Evolutionary conservation across 2,113 vertebrate species (phyloP).

Genomic region (Ciconia maguari): DNA sequence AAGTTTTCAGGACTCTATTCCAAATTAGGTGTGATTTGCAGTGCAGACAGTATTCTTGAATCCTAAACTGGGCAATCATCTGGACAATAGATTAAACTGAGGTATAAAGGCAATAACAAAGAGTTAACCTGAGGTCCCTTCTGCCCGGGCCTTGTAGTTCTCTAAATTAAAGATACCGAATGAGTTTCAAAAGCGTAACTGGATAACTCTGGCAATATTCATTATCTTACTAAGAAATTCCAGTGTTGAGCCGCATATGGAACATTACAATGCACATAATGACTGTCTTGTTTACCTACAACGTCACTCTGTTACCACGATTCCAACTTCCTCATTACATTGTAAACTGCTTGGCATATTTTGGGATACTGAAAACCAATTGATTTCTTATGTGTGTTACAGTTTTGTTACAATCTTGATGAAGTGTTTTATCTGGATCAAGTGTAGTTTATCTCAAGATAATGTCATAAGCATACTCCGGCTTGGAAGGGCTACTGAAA

Average conservation of each 20-base stretch:
- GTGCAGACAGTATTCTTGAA: neutral
- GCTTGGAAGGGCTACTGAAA: neutral
- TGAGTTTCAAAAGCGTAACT: neutral
- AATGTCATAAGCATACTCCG: neutral
- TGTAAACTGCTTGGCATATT: neutral
- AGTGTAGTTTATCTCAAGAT: neutral
- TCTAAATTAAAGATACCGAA: neutral
- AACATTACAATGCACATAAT: neutral
- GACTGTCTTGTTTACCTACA: constrained; percentile 25
- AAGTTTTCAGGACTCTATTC: neutral
- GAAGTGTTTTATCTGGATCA: neutral
- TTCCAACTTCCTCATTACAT: constrained; percentile 7
- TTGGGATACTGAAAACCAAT: neutral
- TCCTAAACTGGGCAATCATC: neutral
- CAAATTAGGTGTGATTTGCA: neutral
- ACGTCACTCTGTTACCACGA: neutral
- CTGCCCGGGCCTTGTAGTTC: neutral
- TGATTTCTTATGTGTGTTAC: neutral
- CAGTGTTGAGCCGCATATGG: neutral
- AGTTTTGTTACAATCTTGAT: neutral
- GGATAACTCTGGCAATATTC: neutral
- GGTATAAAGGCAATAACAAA: neutral
- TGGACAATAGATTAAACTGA: neutral
- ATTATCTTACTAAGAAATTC: neutral
- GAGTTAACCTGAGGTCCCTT: neutral